phyloP scores from a whole-genome alignment of 2,888 invertebrate species.

The Nebria salina region DNA sequence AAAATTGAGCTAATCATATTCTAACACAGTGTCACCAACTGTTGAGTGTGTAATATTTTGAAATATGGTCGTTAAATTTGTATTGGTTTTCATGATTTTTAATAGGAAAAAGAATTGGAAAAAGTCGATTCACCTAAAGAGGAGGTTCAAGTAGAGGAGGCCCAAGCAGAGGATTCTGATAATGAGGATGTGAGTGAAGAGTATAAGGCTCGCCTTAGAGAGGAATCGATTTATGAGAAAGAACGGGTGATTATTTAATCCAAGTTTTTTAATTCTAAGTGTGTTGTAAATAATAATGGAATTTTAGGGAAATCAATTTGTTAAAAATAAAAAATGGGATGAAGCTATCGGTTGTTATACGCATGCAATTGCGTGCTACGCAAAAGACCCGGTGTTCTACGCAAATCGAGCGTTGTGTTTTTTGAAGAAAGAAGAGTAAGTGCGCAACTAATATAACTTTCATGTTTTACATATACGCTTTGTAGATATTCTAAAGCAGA shows the following conservation, averaged over 20 bases:
- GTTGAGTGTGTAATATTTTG: no score
- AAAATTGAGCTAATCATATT: no score
- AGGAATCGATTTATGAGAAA: constrained; percentile 75
- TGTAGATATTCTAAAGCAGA: constrained; percentile 75
- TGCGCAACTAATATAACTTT: constrained; percentile 49
- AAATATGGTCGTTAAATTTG: no score
- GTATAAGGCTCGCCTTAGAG: constrained; percentile 66
- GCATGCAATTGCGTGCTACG: constrained; percentile 84
- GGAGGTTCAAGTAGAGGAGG: constrained; percentile 55
- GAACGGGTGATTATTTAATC: constrained; percentile 66
- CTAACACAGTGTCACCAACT: no score
- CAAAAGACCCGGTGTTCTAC: constrained; percentile 81
- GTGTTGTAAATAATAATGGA: constrained; percentile 15
- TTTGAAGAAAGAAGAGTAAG: constrained; percentile 81
- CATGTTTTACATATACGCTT: constrained; percentile 46
- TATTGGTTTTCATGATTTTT: neutral
- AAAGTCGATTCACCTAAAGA: constrained; percentile 68
- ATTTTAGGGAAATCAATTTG: constrained; percentile 81
- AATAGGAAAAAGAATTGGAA: constrained; percentile 71
- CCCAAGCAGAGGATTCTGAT: constrained; percentile 55
- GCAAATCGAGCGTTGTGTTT: constrained; percentile 91
- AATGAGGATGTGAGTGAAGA: constrained; percentile 64
- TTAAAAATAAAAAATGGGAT: constrained; percentile 81
- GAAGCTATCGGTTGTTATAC: constrained; percentile 89
- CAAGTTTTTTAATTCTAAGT: neutral